These are phyloP conservation scores for Pangasius sanitwongsei DNA, from an alignment of 2,797 vertebrate species.

Conservation along the genomic window DNA sequence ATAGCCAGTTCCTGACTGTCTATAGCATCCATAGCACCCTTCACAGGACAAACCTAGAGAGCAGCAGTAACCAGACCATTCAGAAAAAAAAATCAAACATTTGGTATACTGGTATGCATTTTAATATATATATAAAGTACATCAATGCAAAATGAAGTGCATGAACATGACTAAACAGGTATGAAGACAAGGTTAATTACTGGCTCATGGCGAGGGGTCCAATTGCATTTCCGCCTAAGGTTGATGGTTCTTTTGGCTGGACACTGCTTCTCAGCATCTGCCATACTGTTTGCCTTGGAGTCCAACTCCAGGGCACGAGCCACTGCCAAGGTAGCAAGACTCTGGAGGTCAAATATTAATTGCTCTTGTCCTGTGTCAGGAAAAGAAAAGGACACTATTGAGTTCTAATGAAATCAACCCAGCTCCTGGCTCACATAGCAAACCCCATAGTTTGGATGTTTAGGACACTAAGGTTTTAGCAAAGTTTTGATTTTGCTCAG, in stretches of 20 bases:
- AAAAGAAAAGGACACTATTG: constrained; percentile 21
- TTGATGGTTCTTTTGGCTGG: constrained; percentile 80
- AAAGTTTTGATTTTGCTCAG: constrained; percentile 18
- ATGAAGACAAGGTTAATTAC: constrained; percentile 71
- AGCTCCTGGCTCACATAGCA: no score
- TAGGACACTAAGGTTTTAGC: no score
- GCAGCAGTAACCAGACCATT: constrained; percentile 22
- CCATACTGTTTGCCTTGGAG: constrained; percentile 66
- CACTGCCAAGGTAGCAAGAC: constrained; percentile 88
- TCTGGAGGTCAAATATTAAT: constrained; percentile 88
- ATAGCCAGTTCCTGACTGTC: constrained; percentile 91
- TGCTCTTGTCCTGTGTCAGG: constrained; percentile 77
- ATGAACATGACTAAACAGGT: not conserved
- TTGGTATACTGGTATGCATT: not conserved
- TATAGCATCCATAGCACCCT: constrained; percentile 88
- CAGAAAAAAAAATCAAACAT: not conserved
- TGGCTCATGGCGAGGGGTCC: constrained; percentile 91
- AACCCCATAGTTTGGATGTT: no score
- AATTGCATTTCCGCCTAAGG: constrained; percentile 88
- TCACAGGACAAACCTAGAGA: constrained; percentile 87
- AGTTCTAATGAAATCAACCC: not conserved
- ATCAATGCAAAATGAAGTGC: not conserved
- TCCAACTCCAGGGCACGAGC: constrained; percentile 89
- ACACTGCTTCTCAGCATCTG: constrained; percentile 63
- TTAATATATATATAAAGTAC: not conserved